phyloP scores from a whole-genome alignment of 2,888 invertebrate species.

The Erannis defoliaria region DNA sequence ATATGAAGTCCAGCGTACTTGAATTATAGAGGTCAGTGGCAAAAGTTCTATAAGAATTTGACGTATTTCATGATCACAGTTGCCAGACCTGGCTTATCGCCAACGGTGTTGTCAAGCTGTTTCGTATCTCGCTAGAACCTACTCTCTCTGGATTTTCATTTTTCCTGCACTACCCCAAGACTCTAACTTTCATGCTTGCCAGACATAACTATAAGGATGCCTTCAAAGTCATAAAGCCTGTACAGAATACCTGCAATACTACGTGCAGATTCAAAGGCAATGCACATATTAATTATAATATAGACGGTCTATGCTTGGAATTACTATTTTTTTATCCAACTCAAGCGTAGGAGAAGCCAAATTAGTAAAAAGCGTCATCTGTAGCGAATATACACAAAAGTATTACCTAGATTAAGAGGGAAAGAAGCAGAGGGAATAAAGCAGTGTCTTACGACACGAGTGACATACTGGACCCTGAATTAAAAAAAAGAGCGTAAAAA shows the following conservation, averaged over 20 bases:
- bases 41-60: no score
- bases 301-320: neutral
- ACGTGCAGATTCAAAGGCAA: neutral
- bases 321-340: neutral
- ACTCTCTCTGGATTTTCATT: conserved; percentile 25
- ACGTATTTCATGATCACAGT: no score
- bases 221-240: conserved; percentile 4
- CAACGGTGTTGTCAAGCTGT: conserved; percentile 40
- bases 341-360: no score
- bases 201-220: conserved; percentile 30
- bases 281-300: neutral
- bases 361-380: no score
- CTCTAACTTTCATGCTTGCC: conserved; percentile 28
- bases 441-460: no score
- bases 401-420: no score
- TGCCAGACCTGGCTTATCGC: conserved; percentile 28
- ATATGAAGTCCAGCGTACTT: no score
- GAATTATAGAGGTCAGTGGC: no score
- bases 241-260: neutral
- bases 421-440: no score
- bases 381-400: no score
- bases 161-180: conserved; percentile 18
- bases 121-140: conserved; percentile 32
- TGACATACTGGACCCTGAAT: no score
- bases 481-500: no score